Evolutionary conservation across 92 coral and sea anemone species (phyloP), one percentile per base, ranked within the genome.

Genomic region (Palythoa grandis): DNA sequence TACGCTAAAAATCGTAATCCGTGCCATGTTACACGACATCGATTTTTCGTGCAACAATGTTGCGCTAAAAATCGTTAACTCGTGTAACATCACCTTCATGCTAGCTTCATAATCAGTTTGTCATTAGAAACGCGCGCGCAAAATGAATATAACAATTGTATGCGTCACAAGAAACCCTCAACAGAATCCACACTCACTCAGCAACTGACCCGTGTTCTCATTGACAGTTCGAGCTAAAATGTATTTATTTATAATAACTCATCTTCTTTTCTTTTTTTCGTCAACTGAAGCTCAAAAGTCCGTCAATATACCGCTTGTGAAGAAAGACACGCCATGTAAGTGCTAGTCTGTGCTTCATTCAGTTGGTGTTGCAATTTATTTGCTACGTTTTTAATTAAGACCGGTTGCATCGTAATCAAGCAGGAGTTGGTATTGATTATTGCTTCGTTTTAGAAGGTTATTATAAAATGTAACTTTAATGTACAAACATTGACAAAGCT

Each of bases 301-400:
- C 20, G 86, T 91, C 48, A 87, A 88, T 35, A 82, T 91, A 40
- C 94, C 94, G 10, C 89, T 91, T 7, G 79, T 87, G 67, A 89
- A 76, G 11, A 91, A 91, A 76, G 94, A 91, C 83, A 85, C 88
- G 7, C 94, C 94, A 14, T 88, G 94, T 91, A 77, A 79, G 94
- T 79, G 65, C 65, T 15, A 37, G 39, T 16, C 39, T 39, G 13
- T 47, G 13, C 9, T 73, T 48, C 20, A 17, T 37, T 69, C 24
- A 37, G 1, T 29, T 29, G 1, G 19, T 60, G 20, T 4, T 11
- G 7, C 25, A 22, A 43, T 2, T 29, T 69, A 5, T 65, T 7
- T n/a, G 11, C 3, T 19, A 37, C 16, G 24, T 40, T 13, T 13
- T 5, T 6, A 65, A n/a, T 14, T 61, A n/a, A 16, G 7, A 6